phyloP scores from a whole-genome alignment of 2,888 invertebrate species.

The Helicoverpa assulta region DNA sequence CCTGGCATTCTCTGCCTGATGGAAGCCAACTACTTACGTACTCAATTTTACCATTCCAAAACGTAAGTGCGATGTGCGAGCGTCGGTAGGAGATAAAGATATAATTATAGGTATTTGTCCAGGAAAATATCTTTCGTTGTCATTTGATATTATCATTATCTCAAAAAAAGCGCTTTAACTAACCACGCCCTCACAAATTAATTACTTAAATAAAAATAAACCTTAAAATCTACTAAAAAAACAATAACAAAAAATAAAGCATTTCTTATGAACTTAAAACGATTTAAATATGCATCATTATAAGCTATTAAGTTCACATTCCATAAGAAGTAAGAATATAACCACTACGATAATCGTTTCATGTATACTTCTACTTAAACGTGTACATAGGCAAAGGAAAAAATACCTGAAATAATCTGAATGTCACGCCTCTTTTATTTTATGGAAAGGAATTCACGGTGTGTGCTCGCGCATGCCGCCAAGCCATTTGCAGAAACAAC shows the following conservation, averaged over 20 bases:
- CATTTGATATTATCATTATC: background rate
- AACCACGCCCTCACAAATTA: background rate
- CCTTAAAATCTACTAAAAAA: too few species aligned
- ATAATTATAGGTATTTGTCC: background rate
- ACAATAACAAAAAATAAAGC: background rate
- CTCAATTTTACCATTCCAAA: slow-evolving; percentile 31
- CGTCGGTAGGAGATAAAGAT: background rate
- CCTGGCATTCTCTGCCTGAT: slow-evolving; percentile 38
- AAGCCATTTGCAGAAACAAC: slow-evolving; percentile 58
- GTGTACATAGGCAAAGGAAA: slow-evolving; percentile 22
- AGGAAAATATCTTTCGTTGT: background rate
- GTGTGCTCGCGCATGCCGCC: slow-evolving; percentile 52
- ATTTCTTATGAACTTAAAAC: background rate
- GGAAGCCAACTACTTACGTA: slow-evolving; percentile 27
- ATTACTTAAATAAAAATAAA: too few species aligned
- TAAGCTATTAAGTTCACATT: background rate
- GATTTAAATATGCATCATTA: background rate
- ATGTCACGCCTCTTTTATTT: slow-evolving; percentile 52
- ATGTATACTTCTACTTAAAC: background rate
- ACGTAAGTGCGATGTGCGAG: slow-evolving; percentile 8
- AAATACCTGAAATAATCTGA: slow-evolving; percentile 38
- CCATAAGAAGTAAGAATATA: background rate
- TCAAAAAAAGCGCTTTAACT: background rate
- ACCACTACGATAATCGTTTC: background rate
- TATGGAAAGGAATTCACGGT: slow-evolving; percentile 58